These are phyloP conservation scores for Tachuris rubrigastra DNA, from an alignment of 2,113 vertebrate genomes.

Conservation along the genomic window DNA sequence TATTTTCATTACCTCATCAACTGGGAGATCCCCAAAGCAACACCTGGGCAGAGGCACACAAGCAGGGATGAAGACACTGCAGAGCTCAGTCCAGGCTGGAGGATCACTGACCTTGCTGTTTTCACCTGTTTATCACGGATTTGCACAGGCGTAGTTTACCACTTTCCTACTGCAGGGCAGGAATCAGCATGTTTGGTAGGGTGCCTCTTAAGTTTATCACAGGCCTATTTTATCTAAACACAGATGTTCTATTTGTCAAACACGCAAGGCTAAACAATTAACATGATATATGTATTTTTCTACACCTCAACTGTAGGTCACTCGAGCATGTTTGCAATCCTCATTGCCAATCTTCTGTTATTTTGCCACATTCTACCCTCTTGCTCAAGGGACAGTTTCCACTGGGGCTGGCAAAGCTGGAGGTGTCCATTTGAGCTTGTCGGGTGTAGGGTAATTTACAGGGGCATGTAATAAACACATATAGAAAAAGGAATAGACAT, in stretches of 20 bases:
- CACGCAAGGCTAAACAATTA: neutral
- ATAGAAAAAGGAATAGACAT: neutral
- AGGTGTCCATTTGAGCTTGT: neutral
- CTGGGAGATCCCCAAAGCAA: neutral
- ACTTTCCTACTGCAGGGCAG: neutral
- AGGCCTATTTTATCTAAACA: neutral
- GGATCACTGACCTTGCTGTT: neutral
- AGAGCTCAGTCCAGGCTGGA: neutral
- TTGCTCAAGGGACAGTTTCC: neutral
- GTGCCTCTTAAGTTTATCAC: neutral
- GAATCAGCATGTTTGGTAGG: neutral
- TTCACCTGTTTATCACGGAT: neutral
- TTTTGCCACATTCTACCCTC: neutral
- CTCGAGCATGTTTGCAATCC: neutral
- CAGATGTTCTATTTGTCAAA: neutral
- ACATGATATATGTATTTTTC: neutral
- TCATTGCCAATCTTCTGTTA: neutral
- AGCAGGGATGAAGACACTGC: neutral
- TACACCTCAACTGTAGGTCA: neutral
- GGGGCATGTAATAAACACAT: neutral
- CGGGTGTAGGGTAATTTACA: neutral
- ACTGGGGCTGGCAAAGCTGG: neutral
- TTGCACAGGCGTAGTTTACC: neutral
- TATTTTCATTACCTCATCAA: neutral
- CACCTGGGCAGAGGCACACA: neutral